Percentiles rank a stretch among this genome's conserved stretches.
These are phyloP conservation scores for Mormoops blainvillei DNA, from an alignment of 2,113 vertebrate genomes.

Conservation along the genomic window DNA sequence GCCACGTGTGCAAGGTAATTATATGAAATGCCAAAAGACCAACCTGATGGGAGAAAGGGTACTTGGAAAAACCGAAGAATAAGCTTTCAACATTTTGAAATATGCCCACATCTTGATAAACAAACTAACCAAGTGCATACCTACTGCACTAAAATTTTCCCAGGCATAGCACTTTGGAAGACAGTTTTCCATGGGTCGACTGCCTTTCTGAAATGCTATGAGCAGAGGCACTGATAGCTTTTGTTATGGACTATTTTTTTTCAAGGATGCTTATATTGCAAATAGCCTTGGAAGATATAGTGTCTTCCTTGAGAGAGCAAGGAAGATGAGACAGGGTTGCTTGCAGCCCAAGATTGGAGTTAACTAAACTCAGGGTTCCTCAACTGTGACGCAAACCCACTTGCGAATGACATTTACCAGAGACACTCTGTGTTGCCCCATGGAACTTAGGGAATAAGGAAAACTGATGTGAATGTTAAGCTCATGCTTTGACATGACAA, in stretches of 20 bases:
- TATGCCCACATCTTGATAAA: not conserved
- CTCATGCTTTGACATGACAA: not conserved
- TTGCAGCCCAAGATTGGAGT: not conserved
- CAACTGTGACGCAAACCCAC: not conserved
- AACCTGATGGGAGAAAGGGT: not conserved
- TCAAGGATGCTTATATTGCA: not conserved
- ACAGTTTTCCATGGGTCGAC: not conserved
- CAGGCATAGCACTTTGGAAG: not conserved
- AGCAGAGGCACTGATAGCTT: not conserved
- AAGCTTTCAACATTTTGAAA: slow-evolving; percentile 31
- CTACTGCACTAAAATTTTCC: not conserved
- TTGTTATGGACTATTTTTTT: not conserved
- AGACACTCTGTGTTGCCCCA: not conserved
- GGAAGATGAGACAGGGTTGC: not conserved
- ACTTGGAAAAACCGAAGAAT: slow-evolving; percentile 27
- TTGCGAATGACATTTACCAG: not conserved
- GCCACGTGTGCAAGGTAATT: not conserved
- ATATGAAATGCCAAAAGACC: not conserved
- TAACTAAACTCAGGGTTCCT: not conserved
- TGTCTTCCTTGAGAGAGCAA: not conserved
- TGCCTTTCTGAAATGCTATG: not conserved
- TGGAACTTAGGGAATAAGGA: not conserved
- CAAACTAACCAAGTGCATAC: not conserved
- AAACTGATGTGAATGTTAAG: not conserved
- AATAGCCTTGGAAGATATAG: not conserved